These are phyloP conservation scores for Mythimna impura DNA, from an alignment of 2,888 invertebrate genomes.

Conservation along the genomic window DNA sequence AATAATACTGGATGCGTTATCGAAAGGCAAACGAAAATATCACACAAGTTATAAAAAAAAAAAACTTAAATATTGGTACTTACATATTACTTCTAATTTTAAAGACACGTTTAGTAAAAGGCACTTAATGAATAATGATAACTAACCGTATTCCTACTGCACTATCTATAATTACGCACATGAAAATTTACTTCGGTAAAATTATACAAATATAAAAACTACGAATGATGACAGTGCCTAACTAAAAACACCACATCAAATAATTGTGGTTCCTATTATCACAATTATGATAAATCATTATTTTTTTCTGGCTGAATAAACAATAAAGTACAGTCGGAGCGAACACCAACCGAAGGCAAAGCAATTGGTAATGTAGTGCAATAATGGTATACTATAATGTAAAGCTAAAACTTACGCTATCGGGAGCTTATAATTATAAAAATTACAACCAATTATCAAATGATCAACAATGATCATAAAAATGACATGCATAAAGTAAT, in stretches of 20 bases:
- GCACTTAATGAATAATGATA: constrained; percentile 62
- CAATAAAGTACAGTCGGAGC: neutral
- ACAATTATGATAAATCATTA: constrained; percentile 17
- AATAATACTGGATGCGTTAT: constrained; percentile 80
- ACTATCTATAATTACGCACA: constrained; percentile 23
- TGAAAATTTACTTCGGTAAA: constrained; percentile 12
- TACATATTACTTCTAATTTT: constrained; percentile 49
- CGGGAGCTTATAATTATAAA: no score
- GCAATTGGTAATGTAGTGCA: neutral
- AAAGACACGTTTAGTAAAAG: constrained; percentile 67
- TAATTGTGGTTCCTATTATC: constrained; percentile 14
- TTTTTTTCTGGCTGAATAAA: neutral
- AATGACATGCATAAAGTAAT: neutral
- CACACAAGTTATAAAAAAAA: constrained; percentile 69
- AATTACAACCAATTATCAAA: neutral
- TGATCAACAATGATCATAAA: constrained; percentile 18
- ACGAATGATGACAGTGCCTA: neutral
- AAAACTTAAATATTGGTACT: constrained; percentile 33
- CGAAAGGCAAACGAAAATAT: constrained; percentile 75
- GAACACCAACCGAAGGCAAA: neutral
- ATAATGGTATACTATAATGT: neutral
- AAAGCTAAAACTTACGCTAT: neutral
- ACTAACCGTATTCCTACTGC: constrained; percentile 14
- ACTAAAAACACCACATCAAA: constrained; percentile 13
- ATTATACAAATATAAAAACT: constrained; percentile 3